Evolutionary conservation across 2,113 vertebrate genomes (phyloP), one percentile per base, ranked within the genome.

Genomic region (Silurus meridionalis): DNA sequence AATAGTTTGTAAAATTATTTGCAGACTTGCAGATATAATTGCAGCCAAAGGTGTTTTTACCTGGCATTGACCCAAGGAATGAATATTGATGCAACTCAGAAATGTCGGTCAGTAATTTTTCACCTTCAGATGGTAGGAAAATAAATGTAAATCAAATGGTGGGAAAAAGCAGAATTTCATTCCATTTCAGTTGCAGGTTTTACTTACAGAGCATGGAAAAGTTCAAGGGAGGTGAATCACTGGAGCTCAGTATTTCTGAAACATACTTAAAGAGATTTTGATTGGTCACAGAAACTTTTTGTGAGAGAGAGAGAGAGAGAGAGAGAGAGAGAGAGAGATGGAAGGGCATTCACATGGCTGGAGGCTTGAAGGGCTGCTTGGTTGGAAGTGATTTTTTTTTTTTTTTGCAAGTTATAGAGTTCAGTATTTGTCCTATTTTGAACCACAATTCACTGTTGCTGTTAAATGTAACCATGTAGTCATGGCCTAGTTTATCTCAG

Each of bases 401-500:
- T 37, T 37, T 37, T 60, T 83, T 60, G 66, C 64, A 46, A 57
- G 25, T 71, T 71, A 13, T 9, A 13, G 17, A 83, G 28, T 80
- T 88, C 67, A 48, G 23, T 23, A 55, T 46, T 37, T 63, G 80
- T 82, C 85, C 37, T 28, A n/a, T 69, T 83, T 82, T 80, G 61
- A 75, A 72, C n/a, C 84, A 71, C 48, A 79, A 72, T 83, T 83
- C 80, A 80, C 2, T 75, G 28, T 86, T 74, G 69, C 46, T 80
- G 8, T 52, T 3, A 25, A 53, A 37, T n/a, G 52, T 67, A 58
- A 82, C 63, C 84, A 63, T 25, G 46, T 78, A 69, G 84, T 78
- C 69, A 74, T 86, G 57, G 63, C 83, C 81, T 83, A 83, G 48
- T 86, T 86, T 79, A 61, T 53, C 74, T 28, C 53, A 28, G 55